Evolutionary conservation across 2,113 vertebrate genomes (phyloP), one percentile per base, ranked within the genome.

Genomic region (Loxodonta africana): DNA sequence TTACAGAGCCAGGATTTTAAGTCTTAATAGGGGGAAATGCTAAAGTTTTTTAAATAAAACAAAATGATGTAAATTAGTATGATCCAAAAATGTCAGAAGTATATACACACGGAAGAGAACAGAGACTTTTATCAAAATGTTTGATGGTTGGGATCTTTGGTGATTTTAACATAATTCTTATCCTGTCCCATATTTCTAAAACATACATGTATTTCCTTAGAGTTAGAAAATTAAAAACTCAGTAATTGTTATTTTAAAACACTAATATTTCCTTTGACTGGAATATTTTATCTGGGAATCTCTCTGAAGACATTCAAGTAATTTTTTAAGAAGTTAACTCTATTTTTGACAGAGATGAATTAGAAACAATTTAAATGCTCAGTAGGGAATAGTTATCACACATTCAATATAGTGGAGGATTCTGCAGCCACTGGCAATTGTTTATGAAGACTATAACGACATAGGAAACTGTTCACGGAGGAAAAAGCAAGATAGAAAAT

Each of bases 401-500:
- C 23, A 94, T 46, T 62, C 37, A 78, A 48, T 81, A 96, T 83
- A 85, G 96, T 11, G 71, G 21, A 65, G 4, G 71, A 65, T 73
- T 92, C 67, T 94, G 12, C 26, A 96, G 82, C 12, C 44, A 82
- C 28, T 77, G 74, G 87, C 46, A 90, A n/a, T 41, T 90, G 65
- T 21, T 94, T 83, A 60, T 73, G 53, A 96, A 51, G 69, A 87
- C 76, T 51, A 62, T 53, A 78, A 94, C 67, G 67, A 88, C 69
- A 53, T 57, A 94, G n/a, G 26, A 91, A 96, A 96, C 30, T 83
- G 28, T 53, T 86, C 74, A 96, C 1, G 84, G 46, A 73, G 69
- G 67, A 91, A 82, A 97, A 93, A 87, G 69, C 25, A 91, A 92
- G 77, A 95, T n/a, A 83, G 5, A 91, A 73, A 95, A 91, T 69